phyloP scores from a whole-genome alignment of 2,113 vertebrate species.

The Natator depressus region DNA sequence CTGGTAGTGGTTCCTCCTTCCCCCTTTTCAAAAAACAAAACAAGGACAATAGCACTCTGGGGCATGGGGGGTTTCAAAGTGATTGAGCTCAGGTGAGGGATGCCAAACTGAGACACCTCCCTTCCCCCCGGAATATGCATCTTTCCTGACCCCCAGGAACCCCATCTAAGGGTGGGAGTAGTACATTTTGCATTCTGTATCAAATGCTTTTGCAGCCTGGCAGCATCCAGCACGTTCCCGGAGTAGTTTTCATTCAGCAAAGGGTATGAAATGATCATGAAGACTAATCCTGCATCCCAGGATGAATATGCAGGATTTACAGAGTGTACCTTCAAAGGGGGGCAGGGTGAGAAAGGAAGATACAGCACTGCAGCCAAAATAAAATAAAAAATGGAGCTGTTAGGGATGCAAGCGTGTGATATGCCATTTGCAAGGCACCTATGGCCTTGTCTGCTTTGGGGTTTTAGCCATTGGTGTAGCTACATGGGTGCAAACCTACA shows the following conservation, averaged over 20 bases:
- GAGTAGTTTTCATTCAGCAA: rapidly evolving
- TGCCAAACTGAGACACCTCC: not conserved
- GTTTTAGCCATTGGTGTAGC: not conserved
- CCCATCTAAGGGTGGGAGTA: not conserved
- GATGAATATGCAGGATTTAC: not conserved
- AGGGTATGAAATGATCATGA: rapidly evolving
- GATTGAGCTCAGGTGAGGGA: not conserved
- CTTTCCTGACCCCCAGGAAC: not conserved
- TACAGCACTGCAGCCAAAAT: not conserved
- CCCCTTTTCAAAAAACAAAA: not conserved
- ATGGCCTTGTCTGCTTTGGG: rapidly evolving
- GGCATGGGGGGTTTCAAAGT: not conserved
- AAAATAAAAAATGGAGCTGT: not conserved
- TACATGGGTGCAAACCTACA: rapidly evolving
- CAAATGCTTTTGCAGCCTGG: not conserved
- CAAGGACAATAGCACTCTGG: not conserved
- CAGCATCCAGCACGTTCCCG: not conserved
- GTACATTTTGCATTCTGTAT: not conserved
- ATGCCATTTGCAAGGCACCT: not conserved
- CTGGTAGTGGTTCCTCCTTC: not conserved
- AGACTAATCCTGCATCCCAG: not conserved
- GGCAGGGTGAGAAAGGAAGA: rapidly evolving
- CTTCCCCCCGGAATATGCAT: rapidly evolving
- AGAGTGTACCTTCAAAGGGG: not conserved
- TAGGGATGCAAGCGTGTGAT: not conserved